A percentile compares a stretch with the other conserved stretches of the same genome.
phyloP scores from a whole-genome alignment of 2,888 invertebrate genomes.

The Terebella lapidaria region DNA sequence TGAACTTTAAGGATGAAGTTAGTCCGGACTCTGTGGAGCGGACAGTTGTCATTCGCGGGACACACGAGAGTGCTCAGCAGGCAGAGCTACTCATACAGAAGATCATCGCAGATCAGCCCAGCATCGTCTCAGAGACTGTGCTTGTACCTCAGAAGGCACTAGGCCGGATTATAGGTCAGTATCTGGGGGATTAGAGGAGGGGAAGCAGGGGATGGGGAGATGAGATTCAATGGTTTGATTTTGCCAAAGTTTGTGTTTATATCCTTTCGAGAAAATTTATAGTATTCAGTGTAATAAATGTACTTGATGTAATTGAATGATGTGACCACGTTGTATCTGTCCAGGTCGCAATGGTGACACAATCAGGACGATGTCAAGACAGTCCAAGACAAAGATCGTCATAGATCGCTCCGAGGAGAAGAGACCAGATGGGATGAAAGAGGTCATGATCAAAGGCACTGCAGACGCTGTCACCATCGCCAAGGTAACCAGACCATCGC shows the following conservation, averaged over 20 bases:
- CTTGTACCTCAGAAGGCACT: constrained; percentile 64
- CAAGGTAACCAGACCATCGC: constrained; percentile 21
- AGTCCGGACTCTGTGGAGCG: constrained; percentile 53
- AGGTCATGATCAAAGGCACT: constrained; percentile 17
- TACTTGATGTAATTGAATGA: no score
- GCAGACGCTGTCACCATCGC: constrained; percentile 18
- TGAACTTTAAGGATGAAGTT: constrained; percentile 55
- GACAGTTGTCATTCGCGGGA: constrained; percentile 70
- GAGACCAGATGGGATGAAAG: constrained; percentile 15
- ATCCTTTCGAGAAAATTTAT: no score
- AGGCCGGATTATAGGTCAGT: constrained; percentile 66
- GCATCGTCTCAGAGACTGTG: constrained; percentile 65
- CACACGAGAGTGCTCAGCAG: constrained; percentile 62
- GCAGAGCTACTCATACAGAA: constrained; percentile 69
- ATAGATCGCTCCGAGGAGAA: constrained; percentile 28
- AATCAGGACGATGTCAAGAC: constrained; percentile 67
- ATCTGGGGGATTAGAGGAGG: neutral
- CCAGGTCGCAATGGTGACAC: constrained; percentile 65
- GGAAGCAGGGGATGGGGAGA: neutral
- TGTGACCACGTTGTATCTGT: no score
- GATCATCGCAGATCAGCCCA: constrained; percentile 65
- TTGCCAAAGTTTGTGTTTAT: no score
- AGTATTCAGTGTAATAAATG: no score
- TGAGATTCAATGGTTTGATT: no score
- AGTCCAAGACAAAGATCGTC: constrained; percentile 64